Evolutionary conservation across 2,888 invertebrate species (phyloP).

Genomic region (Eupithecia centaureata): DNA sequence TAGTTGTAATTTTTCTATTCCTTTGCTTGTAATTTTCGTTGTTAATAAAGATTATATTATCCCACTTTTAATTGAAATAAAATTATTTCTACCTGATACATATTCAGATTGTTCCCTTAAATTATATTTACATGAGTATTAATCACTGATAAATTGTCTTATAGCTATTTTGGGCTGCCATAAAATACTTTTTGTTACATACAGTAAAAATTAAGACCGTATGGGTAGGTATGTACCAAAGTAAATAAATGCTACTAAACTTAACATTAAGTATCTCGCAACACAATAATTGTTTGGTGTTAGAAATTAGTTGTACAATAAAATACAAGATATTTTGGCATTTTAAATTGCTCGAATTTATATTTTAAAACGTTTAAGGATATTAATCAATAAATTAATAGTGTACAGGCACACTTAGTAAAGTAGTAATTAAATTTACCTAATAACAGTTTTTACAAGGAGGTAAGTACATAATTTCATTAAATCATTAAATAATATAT

Average conservation of each 20-base stretch:
- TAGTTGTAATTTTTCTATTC: too few relatives aligned
- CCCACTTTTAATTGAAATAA: background rate
- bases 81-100: background rate
- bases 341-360: too few relatives aligned
- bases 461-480: too few relatives aligned
- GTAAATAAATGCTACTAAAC: background rate
- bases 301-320: background rate
- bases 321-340: background rate
- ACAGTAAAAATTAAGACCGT: background rate
- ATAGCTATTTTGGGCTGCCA: conserved; percentile 9
- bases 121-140: too few relatives aligned
- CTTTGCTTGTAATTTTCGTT: too few relatives aligned
- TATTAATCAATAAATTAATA: too few relatives aligned
- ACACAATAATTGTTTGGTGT: too few relatives aligned
- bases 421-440: background rate
- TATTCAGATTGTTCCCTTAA: background rate
- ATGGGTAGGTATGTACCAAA: background rate
- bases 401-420: background rate
- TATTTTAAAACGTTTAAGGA: too few relatives aligned
- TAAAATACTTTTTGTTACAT: background rate
- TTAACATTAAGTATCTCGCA: too few relatives aligned
- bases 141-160: background rate
- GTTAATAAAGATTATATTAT: too few relatives aligned
- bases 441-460: background rate
- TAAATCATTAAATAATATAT: background rate